A percentile compares a stretch with the other conserved stretches of the same genome.
These are phyloP conservation scores for Ciconia boyciana DNA, from an alignment of 2,113 vertebrate genomes.

Conservation along the genomic window DNA sequence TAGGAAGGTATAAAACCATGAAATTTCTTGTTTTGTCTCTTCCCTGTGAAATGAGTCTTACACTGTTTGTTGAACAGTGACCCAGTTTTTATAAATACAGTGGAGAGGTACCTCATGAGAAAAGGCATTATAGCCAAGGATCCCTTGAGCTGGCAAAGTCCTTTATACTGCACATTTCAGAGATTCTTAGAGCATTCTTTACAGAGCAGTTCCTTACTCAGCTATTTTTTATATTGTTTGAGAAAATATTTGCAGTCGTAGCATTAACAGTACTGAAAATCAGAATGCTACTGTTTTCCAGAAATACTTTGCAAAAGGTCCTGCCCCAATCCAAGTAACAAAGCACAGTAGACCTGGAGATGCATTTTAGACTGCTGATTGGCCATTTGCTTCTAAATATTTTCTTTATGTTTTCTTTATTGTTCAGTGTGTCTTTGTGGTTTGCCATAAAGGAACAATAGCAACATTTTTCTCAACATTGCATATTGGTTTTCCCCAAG, in stretches of 20 bases:
- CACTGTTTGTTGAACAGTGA: neutral
- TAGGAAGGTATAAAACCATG: neutral
- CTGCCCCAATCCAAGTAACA: neutral
- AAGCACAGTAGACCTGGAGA: neutral
- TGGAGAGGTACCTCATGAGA: neutral
- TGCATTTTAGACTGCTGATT: neutral
- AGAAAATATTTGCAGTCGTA: neutral
- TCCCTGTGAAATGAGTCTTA: neutral
- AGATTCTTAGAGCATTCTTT: neutral
- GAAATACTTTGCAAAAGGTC: neutral
- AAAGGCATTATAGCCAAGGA: neutral
- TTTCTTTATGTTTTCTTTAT: neutral
- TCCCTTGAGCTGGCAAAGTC: neutral
- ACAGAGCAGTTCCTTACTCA: neutral
- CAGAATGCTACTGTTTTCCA: neutral
- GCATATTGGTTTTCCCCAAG: neutral
- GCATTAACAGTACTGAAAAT: neutral
- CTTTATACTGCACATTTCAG: neutral
- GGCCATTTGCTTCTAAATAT: neutral
- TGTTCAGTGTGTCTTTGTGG: neutral
- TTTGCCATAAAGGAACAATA: neutral
- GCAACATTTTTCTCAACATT: neutral
- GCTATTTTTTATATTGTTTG: neutral
- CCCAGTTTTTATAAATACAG: neutral
- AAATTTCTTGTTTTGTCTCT: neutral